Base-by-base conservation (phyloP, 2,888 invertebrate genomes). In the Tenthredo distinguenda region DNA sequence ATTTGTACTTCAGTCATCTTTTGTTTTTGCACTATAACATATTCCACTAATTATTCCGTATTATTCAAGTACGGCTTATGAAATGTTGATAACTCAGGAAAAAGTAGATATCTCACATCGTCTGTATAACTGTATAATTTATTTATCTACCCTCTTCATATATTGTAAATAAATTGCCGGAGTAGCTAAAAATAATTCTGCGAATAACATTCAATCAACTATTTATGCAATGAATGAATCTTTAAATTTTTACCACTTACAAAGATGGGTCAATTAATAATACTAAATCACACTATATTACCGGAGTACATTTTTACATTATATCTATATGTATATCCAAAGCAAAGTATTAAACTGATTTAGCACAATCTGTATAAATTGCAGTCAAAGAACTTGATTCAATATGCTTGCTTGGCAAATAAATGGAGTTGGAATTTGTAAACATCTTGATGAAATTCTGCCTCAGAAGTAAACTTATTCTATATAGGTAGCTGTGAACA, bases 351-450 rank as follows among this genome's bases (percentile, higher is more conserved):
- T 40, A 62, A 81, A 62, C 37, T 40, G 37, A 62, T 40, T 40
- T 81, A 40, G 58, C 34, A 81, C 37, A 81, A 81, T 62, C 81
- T 40, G 10, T 50, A 62, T 62, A 26, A 55, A 62, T 40, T 62
- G 62, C 50, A 15, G 62, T 58, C 58, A 5, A 74, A 43, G 43
- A 40, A 31, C 81, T 81, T 1, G 21, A 50, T 77, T 81, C 21
- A 15, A 81, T 62, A 62, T 43, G 81, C 81, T 81, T 81, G 26
- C 50, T 58, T 81, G 40, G 81, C 81, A 62, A 62, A 81, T 81
- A 58, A 62, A 50, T 58, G n/a, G 5, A 81, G 37, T 18, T 40
- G 81, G 81, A 81, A 40, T 81, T 81, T 21, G 21, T 40, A 81
- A 62, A 81, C 81, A 81, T 40, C 15, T 81, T 58, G 81, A 21